Base-by-base conservation (phyloP, 2,888 invertebrate species). In the Cheilosia variabilis region DNA sequence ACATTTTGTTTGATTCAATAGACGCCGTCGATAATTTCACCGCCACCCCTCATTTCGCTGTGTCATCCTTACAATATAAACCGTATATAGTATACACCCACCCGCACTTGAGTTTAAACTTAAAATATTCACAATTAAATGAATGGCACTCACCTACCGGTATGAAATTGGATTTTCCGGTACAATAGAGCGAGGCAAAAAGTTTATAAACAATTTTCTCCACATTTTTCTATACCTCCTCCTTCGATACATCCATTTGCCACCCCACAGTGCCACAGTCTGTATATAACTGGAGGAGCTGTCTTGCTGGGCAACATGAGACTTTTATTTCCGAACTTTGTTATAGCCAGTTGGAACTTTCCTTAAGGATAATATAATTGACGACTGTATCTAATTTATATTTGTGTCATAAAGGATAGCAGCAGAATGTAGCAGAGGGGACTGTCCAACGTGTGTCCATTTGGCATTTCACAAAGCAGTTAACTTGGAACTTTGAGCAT, bases 341-440 rank as follows among this genome's bases (percentile, higher is more conserved):
- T 69, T 52, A 52, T 69, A 69, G 55, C 58, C 47, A 52, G 31
- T 50, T 37, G 53, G 52, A 78, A 78, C 45, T 69, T 63, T 78
- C 31, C 63, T 53, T 63, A 62, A 68, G 73, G 68, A 73, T 73
- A 73, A 80, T 53, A 73, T 68, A 75, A 80, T 62, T 80, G 80
- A 80, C 73, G 73, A 73, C 73, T 80, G 73, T 80, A 73, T 80
- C 66, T 73, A 47, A 80, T 80, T 73, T 80, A 68, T 80, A 73
- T 78, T 78, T 73, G 50, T 63, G 66, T 66, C 82, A 77, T 82
- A 82, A 69, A 75, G 81, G 76, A 81, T 76, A 76, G 63, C 55
- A 53, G 9, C 53, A 13, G 37, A 37, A 13, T 17, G 15, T 43
- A 53, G 52, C 24, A 24, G 34, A 15, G 19, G 17, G 31, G 17